Evolutionary conservation across 2,113 vertebrate genomes (phyloP), one percentile per base, ranked within the genome.

Genomic region (Neodontobutis hainanensis): DNA sequence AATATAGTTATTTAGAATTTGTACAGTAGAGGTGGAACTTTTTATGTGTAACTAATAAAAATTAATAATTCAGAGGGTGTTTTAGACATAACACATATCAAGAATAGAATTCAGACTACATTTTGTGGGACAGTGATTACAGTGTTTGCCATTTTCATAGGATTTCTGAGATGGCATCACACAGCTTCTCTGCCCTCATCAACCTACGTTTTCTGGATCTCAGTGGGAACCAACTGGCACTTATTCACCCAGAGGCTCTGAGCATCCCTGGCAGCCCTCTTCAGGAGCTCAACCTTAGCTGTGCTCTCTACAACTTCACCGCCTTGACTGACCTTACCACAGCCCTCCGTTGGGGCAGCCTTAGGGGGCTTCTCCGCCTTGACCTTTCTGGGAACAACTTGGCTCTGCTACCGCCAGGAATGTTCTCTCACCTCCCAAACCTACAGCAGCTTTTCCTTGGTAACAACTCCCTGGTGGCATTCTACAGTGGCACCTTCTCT

Each of bases 211-310:
- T 80, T 51, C 79, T 94, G 67, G 90, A 93, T 75, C 87, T 93
- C 70, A 93, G 91, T 46, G 77, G 82, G 42, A 94, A 93, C 85
- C 85, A 44, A 5, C 67, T 94, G 74, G 78, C 78, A 0, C 78
- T 90, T 63, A 92, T 94, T 72, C 92, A 92, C 16, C 92, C 91
- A 0, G 88, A 93, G 36, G 91, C 93, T 10, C 89, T 94, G 65
- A 85, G 48, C 9, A 86, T 92, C 9, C 84, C 85, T 0, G 89
- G 88, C 27, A 88, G 91, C 51, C 89, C 92, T 10, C 89, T 94
- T n/a, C 88, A 86, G 73, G 91, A 92, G 68, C 91, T 94, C 43
- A 92, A 91, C 84, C 88, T 94, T 36, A 93, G 91, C 78, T 58
- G 60, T 8, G 82, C 92, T 0, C 85, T 94, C 9, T 76, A 88